Percentiles rank a stretch among this genome's conserved stretches.
Conservation (phyloP, 2,888 invertebrate species). For the Trichogramma evanescens region DNA sequence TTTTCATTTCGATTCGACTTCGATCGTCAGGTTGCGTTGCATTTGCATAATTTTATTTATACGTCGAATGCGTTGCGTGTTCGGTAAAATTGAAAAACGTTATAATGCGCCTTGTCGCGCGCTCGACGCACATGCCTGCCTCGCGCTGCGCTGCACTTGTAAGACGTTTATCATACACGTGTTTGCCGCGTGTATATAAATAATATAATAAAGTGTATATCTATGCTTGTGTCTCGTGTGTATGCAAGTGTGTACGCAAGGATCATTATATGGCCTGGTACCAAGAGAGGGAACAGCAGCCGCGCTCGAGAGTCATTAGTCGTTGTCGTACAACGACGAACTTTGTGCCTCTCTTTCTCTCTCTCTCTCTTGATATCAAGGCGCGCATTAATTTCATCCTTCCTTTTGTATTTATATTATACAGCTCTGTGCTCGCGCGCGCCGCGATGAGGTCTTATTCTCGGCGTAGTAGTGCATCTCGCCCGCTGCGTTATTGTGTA, state of each 20-base stretch:
- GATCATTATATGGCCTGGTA: not conserved
- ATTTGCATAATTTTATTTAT: too few species aligned
- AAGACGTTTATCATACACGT: too few species aligned
- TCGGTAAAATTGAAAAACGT: too few species aligned
- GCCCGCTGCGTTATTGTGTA: not conserved
- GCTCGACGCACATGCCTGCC: too few species aligned
- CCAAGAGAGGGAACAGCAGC: not conserved
- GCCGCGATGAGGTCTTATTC: conserved; percentile 9
- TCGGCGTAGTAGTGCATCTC: not conserved
- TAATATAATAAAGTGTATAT: too few species aligned
- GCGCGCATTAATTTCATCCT: conserved; percentile 9
- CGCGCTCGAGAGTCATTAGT: conserved; percentile 6
- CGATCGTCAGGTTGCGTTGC: too few species aligned
- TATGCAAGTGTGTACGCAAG: not conserved
- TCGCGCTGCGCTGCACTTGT: too few species aligned
- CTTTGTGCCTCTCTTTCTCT: not conserved
- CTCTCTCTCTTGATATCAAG: conserved; percentile 2
- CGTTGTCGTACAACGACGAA: not conserved
- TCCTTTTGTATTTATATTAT: not conserved
- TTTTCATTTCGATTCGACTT: too few species aligned
- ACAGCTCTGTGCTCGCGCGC: not conserved
- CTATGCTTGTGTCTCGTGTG: too few species aligned
- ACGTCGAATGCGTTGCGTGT: too few species aligned
- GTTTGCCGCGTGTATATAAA: too few species aligned
- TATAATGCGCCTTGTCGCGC: too few species aligned